Conservation (phyloP, 2,113 vertebrate genomes). For the Phalacrocorax carbo region DNA sequence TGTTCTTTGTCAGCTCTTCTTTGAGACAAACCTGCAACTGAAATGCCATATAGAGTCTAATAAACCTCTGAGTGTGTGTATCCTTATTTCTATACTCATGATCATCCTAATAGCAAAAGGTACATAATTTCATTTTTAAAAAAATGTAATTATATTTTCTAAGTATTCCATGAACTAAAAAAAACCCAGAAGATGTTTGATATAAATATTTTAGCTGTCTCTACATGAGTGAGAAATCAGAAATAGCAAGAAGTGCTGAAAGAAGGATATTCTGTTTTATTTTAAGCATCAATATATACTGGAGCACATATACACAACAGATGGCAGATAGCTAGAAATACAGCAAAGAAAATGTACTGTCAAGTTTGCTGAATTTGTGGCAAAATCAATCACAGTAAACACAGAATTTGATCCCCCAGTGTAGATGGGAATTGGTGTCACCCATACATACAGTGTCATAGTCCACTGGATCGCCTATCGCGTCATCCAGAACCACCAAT, state of each 20-base stretch:
- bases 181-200: neutral
- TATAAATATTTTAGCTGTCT: neutral
- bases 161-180: neutral
- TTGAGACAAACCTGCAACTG: neutral
- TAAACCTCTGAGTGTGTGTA: neutral
- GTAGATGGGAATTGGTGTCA: neutral
- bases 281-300: neutral
- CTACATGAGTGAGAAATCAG: neutral
- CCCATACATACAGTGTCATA: accelerated
- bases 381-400: neutral
- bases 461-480: accelerated
- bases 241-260: neutral
- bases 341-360: neutral
- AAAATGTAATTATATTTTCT: neutral
- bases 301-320: neutral
- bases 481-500: neutral
- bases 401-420: neutral
- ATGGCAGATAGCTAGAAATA: neutral
- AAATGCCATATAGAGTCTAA: neutral
- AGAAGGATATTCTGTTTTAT: neutral
- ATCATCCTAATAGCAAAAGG: neutral
- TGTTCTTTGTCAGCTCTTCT: neutral
- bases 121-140: neutral
- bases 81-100: neutral
- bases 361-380: neutral